Conservation (phyloP, 2,888 invertebrate species). For the Drosophila koepferae region DNA sequence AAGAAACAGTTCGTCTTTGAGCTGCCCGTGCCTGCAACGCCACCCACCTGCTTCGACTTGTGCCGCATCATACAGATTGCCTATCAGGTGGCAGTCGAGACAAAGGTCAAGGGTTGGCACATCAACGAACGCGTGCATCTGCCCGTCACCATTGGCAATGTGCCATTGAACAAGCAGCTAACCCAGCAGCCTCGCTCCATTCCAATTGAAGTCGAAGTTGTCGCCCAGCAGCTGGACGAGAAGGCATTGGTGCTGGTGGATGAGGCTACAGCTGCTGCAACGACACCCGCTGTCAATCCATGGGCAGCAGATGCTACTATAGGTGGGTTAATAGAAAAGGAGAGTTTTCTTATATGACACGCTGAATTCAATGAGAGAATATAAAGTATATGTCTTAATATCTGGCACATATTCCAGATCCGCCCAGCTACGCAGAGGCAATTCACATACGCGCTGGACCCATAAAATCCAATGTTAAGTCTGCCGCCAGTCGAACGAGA, state of each 20-base stretch:
- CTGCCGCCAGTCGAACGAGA: constrained; percentile 33
- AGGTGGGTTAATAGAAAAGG: constrained; percentile 45
- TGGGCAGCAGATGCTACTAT: constrained; percentile 66
- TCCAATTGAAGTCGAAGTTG: constrained; percentile 40
- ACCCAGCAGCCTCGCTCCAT: constrained; percentile 40
- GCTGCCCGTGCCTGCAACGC: constrained; percentile 80
- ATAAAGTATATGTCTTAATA: background rate
- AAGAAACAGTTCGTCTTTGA: constrained; percentile 72
- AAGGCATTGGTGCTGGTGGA: constrained; percentile 56
- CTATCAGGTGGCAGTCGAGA: constrained; percentile 80
- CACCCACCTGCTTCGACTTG: constrained; percentile 79
- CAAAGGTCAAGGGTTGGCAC: constrained; percentile 74
- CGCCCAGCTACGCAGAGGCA: constrained; percentile 82
- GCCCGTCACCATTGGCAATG: constrained; percentile 83
- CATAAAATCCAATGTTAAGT: constrained; percentile 14
- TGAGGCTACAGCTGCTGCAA: constrained; percentile 1
- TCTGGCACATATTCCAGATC: constrained; percentile 60
- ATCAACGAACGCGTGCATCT: constrained; percentile 64
- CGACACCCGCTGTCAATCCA: constrained; percentile 36
- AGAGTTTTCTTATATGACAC: background rate
- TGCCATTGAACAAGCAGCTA: constrained; percentile 64
- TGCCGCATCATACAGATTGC: constrained; percentile 81
- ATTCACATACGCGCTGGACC: constrained; percentile 64
- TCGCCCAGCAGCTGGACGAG: constrained; percentile 55
- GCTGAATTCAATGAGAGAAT: background rate